Evolutionary conservation across 1,140 invertebrate species (phyloP).

Genomic region (Saxidomus purpurata): DNA sequence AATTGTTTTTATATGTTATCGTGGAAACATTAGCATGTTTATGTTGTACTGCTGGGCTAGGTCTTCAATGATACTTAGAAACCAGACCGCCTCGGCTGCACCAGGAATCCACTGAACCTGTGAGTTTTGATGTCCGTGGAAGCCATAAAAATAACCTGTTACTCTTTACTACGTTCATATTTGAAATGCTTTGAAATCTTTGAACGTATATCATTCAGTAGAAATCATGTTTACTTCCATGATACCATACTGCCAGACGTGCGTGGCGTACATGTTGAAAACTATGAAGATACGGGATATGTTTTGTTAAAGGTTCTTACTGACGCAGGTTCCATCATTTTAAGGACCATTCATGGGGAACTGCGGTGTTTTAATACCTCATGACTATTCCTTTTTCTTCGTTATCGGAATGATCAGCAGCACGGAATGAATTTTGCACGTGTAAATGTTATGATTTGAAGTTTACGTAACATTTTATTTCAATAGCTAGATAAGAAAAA

Average conservation of each 20-base stretch:
- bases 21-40: slow-evolving; percentile 10
- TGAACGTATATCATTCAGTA: slow-evolving; percentile 27
- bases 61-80: slow-evolving; percentile 10
- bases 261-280: slow-evolving; percentile 40
- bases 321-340: background rate
- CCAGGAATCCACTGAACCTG: slow-evolving; percentile 22
- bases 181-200: slow-evolving; percentile 56
- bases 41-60: background rate
- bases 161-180: slow-evolving; percentile 22
- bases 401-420: background rate
- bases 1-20: slow-evolving; percentile 21
- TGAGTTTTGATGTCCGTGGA: slow-evolving; percentile 23
- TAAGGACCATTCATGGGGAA: background rate
- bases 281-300: background rate
- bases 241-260: background rate
- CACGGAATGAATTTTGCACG: slow-evolving; percentile 17
- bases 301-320: background rate
- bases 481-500: background rate
- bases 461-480: slow-evolving; percentile 8
- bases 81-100: slow-evolving; percentile 24
- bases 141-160: slow-evolving; percentile 51
- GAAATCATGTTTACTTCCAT: background rate
- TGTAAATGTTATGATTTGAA: background rate
- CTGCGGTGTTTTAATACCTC: background rate
- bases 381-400: background rate